A percentile compares a stretch with the other conserved stretches of the same genome.
phyloP scores from a whole-genome alignment of 2,113 vertebrate genomes.

The Donacobius atricapilla region DNA sequence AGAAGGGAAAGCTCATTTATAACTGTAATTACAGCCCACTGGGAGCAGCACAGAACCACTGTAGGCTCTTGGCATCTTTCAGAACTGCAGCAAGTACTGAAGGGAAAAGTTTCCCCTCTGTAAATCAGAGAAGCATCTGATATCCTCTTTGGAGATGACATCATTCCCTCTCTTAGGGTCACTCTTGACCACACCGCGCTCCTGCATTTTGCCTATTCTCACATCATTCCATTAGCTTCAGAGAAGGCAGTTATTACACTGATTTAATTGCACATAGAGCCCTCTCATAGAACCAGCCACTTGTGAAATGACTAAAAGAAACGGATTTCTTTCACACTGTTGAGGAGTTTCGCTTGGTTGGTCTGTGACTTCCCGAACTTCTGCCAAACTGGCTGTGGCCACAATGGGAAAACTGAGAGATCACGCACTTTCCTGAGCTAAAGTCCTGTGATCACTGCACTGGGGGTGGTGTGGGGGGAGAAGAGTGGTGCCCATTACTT shows the following conservation, averaged over 20 bases:
- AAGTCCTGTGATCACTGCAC: background rate
- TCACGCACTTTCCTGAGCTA: background rate
- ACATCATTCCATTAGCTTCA: background rate
- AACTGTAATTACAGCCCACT: background rate
- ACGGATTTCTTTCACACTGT: background rate
- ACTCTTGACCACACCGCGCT: background rate
- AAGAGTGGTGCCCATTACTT: background rate
- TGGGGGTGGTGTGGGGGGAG: rapidly evolving
- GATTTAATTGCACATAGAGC: background rate
- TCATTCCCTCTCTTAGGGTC: background rate
- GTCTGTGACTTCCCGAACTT: background rate
- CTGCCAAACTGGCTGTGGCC: background rate
- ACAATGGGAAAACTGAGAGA: background rate
- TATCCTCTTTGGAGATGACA: background rate
- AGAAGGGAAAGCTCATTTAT: background rate
- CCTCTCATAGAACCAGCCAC: background rate
- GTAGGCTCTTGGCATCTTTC: background rate
- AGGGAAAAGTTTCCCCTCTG: background rate
- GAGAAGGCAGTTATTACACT: background rate
- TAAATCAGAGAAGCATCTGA: background rate
- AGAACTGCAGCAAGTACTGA: background rate
- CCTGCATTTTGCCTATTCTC: background rate
- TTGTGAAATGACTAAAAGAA: background rate
- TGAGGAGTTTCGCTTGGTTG: background rate
- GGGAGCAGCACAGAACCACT: background rate